Conservation (phyloP, 2,888 invertebrate species). For the Icerya purchasi region DNA sequence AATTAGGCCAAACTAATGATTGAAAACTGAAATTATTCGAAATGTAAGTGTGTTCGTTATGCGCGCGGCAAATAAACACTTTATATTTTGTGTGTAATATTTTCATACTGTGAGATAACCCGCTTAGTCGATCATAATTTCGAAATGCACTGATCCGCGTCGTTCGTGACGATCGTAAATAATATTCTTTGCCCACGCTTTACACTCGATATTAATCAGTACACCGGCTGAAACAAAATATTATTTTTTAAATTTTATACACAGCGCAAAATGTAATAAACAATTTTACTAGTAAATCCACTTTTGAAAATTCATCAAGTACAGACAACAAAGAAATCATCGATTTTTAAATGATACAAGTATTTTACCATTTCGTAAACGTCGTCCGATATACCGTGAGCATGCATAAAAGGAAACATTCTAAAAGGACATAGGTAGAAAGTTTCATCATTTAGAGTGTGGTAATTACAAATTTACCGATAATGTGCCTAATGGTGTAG, state of each 20-base stretch:
- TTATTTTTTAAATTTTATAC: no score
- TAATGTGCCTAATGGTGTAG: no score
- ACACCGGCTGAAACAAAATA: conserved; percentile 20
- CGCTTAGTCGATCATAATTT: conserved; percentile 36
- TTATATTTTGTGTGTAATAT: no score
- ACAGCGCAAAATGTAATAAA: no score
- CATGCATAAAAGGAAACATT: conserved; percentile 4
- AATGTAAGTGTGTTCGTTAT: no score
- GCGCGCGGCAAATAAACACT: no score
- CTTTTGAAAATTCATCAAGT: background rate
- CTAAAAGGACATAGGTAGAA: background rate
- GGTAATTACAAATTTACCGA: background rate
- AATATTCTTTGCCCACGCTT: conserved; percentile 47
- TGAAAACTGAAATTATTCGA: background rate
- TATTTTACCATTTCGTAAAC: no score
- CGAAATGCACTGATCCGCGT: conserved; percentile 50
- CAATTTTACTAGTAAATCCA: conserved; percentile 1
- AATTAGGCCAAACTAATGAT: background rate
- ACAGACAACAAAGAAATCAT: background rate
- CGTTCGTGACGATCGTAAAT: conserved; percentile 42
- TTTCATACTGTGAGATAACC: no score
- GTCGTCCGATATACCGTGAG: background rate
- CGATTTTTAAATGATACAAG: background rate
- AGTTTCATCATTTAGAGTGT: background rate
- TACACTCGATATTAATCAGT: conserved; percentile 40